Evolutionary conservation across 2,888 invertebrate genomes (phyloP).

Genomic region (Cecidostiba fungosa): DNA sequence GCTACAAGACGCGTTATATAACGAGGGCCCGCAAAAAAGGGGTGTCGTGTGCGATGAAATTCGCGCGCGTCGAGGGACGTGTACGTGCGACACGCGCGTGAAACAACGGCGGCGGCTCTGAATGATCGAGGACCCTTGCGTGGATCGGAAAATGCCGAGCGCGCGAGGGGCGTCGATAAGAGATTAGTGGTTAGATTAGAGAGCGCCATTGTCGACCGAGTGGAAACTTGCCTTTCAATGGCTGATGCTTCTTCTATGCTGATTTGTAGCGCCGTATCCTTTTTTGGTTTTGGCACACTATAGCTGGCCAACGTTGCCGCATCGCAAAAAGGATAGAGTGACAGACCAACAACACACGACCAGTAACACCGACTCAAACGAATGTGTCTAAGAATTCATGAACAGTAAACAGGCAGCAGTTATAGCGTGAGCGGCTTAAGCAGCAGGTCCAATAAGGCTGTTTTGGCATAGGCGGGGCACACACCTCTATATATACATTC

Average conservation of each 20-base stretch:
- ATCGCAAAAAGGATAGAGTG: too few relatives aligned
- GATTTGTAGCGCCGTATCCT: neutral
- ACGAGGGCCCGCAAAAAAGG: neutral
- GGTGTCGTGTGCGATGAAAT: neutral
- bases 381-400: too few relatives aligned
- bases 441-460: too few relatives aligned
- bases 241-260: neutral
- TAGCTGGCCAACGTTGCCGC: neutral
- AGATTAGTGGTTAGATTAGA: slow-evolving; percentile 22
- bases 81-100: neutral
- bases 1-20: neutral
- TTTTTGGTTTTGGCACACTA: neutral
- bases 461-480: too few relatives aligned
- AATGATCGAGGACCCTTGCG: neutral
- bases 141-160: neutral
- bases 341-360: too few relatives aligned
- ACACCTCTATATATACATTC: too few relatives aligned
- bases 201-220: neutral
- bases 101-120: neutral
- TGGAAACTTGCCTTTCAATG: neutral
- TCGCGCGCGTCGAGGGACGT: neutral
- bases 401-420: too few relatives aligned
- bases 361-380: too few relatives aligned
- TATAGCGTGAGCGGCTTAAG: too few relatives aligned
- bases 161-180: neutral